Percentiles rank a stretch among this genome's conserved stretches.
phyloP scores from a whole-genome alignment of 2,113 vertebrate species.

The Casuarius casuarius region DNA sequence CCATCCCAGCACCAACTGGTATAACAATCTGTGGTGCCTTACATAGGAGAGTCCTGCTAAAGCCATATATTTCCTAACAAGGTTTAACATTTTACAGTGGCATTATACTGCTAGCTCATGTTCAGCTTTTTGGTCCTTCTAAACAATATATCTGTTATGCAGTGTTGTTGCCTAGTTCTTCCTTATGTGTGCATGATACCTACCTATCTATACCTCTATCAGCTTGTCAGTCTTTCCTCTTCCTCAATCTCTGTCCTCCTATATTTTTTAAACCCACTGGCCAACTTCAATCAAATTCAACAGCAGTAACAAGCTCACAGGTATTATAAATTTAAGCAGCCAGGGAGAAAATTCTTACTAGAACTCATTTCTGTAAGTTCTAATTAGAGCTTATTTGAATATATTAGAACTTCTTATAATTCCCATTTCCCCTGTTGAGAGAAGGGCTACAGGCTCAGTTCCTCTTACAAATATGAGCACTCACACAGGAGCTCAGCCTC shows the following conservation, averaged over 20 bases:
- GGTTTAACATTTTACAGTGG: neutral
- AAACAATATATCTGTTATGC: neutral
- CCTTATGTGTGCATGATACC: rapidly evolving
- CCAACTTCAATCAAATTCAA: neutral
- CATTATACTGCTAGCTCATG: neutral
- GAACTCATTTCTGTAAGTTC: neutral
- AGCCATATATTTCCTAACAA: neutral
- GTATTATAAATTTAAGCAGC: neutral
- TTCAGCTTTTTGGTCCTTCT: neutral
- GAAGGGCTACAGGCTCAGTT: neutral
- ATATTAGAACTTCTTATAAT: neutral
- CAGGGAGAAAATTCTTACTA: neutral
- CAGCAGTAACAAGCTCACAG: neutral
- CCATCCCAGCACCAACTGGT: rapidly evolving
- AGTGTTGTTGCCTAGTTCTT: neutral
- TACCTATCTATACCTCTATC: neutral
- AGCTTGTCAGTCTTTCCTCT: neutral
- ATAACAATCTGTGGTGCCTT: neutral
- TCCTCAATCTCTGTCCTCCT: neutral
- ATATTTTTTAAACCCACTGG: neutral
- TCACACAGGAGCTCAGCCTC: neutral
- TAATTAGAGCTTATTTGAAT: neutral
- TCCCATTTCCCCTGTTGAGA: neutral
- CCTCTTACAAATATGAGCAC: neutral
- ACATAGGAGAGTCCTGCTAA: neutral